Evolutionary conservation across 2,888 invertebrate species (phyloP).

Genomic region (Chalcis sispes): DNA sequence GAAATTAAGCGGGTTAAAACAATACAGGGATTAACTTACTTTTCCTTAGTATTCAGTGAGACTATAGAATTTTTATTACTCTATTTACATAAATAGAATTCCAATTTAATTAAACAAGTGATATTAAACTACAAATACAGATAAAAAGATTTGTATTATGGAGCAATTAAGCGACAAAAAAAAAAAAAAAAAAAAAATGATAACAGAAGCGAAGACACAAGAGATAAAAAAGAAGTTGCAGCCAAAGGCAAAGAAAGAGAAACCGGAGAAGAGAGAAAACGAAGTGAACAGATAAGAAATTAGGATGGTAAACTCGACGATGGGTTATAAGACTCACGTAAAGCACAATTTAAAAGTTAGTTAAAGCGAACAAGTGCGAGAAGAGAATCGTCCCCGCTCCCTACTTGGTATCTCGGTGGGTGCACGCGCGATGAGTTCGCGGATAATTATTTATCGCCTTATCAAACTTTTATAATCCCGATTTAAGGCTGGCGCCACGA

Average conservation of each 20-base stretch:
- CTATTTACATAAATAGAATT: too few relatives aligned
- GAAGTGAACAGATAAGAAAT: conserved; percentile 55
- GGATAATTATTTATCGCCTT: conserved; percentile 74
- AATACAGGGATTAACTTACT: too few relatives aligned
- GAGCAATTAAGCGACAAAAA: too few relatives aligned
- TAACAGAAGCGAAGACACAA: background rate
- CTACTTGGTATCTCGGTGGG: conserved; percentile 12
- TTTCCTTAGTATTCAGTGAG: too few relatives aligned
- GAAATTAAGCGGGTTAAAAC: too few relatives aligned
- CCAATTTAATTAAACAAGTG: too few relatives aligned
- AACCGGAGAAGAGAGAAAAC: conserved; percentile 4
- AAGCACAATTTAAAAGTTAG: conserved; percentile 68
- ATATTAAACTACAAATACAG: too few relatives aligned
- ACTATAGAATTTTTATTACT: too few relatives aligned
- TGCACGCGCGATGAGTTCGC: conserved; percentile 58
- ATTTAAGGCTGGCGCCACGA: conserved; percentile 57
- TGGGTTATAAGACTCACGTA: conserved; percentile 48
- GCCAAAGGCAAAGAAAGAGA: too few relatives aligned
- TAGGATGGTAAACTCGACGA: conserved; percentile 52
- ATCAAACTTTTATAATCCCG: conserved; percentile 74
- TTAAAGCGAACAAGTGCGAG: conserved; percentile 47
- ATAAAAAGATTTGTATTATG: too few relatives aligned
- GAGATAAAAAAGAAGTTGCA: too few relatives aligned
- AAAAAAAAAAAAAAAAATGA: background rate
- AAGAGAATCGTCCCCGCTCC: background rate